Percentiles rank a stretch among this genome's conserved stretches.
These are phyloP conservation scores for Amblyornis subalaris DNA, from an alignment of 2,113 vertebrate genomes.

Conservation along the genomic window DNA sequence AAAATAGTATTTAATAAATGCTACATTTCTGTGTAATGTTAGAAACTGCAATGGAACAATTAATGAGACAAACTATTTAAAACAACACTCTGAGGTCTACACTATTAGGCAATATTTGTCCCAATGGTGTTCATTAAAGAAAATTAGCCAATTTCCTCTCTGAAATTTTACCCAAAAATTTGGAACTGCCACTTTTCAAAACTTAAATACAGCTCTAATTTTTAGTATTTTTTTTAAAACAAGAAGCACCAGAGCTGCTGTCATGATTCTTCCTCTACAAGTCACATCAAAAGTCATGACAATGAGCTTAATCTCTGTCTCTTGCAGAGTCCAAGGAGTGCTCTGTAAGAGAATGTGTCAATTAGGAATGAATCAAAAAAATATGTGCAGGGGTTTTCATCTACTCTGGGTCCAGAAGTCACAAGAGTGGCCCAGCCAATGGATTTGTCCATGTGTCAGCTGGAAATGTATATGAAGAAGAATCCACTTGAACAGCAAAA, in stretches of 20 bases:
- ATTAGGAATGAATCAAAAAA: neutral
- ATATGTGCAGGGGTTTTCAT: rapidly evolving
- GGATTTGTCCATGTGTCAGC: neutral
- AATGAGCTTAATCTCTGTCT: neutral
- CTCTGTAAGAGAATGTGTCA: neutral
- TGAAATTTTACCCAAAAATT: neutral
- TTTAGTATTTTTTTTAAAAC: neutral
- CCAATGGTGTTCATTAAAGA: neutral
- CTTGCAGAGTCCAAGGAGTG: neutral
- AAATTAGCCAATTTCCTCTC: neutral
- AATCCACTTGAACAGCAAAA: neutral
- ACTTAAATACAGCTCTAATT: neutral
- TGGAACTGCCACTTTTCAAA: neutral
- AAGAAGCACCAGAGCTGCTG: neutral
- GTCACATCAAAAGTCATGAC: neutral
- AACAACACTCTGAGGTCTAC: neutral
- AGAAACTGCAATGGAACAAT: neutral
- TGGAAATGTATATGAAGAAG: neutral
- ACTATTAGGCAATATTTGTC: neutral
- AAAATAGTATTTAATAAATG: neutral
- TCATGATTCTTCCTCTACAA: neutral
- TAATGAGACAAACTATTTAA: neutral
- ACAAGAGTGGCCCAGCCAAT: neutral
- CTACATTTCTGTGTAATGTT: neutral
- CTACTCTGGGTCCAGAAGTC: neutral